phyloP scores from a whole-genome alignment of 2,113 vertebrate genomes.

The Pachyramphus minor region DNA sequence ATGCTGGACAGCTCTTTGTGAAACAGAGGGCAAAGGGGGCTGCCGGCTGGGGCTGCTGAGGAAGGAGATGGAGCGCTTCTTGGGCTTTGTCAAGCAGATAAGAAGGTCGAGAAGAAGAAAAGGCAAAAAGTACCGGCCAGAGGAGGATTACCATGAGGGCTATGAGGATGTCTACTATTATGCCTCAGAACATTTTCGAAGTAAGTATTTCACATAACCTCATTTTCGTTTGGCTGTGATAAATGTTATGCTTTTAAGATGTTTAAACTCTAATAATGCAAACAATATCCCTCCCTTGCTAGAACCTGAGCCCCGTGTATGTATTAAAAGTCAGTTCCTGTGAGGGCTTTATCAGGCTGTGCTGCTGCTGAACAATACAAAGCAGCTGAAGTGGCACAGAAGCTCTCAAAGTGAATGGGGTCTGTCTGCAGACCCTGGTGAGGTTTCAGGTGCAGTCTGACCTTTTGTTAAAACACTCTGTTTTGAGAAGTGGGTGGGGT shows the following conservation, averaged over 20 bases:
- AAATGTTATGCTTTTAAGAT: constrained; percentile 28
- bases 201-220: constrained; percentile 75
- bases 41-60: not conserved
- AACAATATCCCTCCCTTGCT: not conserved
- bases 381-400: constrained; percentile 27
- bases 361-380: not conserved
- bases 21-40: constrained; percentile 30
- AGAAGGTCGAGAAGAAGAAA: constrained; percentile 89
- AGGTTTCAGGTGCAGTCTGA: constrained; percentile 39
- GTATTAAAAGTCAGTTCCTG: not conserved
- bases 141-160: constrained; percentile 98
- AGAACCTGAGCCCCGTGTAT: not conserved
- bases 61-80: constrained; percentile 87
- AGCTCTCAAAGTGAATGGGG: not conserved
- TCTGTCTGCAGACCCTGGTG: not conserved
- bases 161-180: constrained; percentile 99
- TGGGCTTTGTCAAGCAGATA: constrained; percentile 93
- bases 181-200: constrained; percentile 87
- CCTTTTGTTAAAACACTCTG: constrained; percentile 3
- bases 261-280: not conserved
- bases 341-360: not conserved
- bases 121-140: constrained; percentile 95
- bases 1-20: constrained; percentile 48
- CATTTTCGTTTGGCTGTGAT: not conserved
- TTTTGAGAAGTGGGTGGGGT: not conserved